These are phyloP conservation scores for Chelon auratus DNA, from an alignment of 2,797 vertebrate species.

Conservation along the genomic window DNA sequence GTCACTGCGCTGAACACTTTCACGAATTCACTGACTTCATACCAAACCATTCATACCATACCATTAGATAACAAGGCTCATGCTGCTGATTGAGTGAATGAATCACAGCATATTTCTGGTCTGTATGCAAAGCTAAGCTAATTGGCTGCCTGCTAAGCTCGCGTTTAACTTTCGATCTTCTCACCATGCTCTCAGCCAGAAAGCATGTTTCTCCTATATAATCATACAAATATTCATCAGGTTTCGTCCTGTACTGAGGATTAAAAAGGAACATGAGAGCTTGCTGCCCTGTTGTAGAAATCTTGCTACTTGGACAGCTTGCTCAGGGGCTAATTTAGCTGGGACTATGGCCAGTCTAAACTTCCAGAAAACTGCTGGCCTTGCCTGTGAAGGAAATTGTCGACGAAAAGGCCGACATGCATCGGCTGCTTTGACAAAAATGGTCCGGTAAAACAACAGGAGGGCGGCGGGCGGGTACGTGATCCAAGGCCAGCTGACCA, in stretches of 20 bases:
- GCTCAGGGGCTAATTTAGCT: constrained; percentile 14
- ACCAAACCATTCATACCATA: too few species aligned
- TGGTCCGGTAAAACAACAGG: constrained; percentile 1
- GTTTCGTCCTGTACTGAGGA: neutral
- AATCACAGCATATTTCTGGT: neutral
- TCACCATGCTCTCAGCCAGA: neutral
- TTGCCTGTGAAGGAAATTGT: constrained; percentile 19
- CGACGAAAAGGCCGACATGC: constrained; percentile 1
- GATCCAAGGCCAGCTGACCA: neutral
- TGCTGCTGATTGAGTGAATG: too few species aligned
- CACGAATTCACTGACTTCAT: neutral
- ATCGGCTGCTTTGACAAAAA: constrained; percentile 4
- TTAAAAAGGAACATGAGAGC: neutral
- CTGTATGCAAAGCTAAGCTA: too few species aligned
- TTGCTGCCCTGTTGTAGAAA: constrained; percentile 1
- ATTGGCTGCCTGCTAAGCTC: neutral
- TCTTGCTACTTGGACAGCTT: constrained; percentile 2
- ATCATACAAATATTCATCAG: neutral
- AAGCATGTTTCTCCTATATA: neutral
- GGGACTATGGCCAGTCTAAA: constrained; percentile 31
- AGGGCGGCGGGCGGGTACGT: neutral
- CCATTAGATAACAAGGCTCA: neutral
- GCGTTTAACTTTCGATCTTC: neutral
- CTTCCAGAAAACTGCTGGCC: neutral
- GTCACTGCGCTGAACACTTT: neutral